Percentiles rank a stretch among this genome's conserved stretches.
These are phyloP conservation scores for Nibea albiflora DNA, from an alignment of 2,113 vertebrate genomes.

Conservation along the genomic window DNA sequence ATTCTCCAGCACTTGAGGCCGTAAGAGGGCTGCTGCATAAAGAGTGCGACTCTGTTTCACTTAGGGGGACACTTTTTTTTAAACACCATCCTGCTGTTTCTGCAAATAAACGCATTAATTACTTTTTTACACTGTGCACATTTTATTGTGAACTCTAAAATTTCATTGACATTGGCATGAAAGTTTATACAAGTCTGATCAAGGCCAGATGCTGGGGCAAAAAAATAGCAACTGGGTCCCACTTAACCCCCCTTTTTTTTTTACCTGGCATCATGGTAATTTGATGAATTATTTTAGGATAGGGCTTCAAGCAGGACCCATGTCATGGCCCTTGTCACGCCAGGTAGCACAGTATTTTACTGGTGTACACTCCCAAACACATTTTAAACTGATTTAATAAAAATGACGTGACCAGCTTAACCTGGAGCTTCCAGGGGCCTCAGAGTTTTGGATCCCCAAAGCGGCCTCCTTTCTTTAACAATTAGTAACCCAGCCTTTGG, in stretches of 20 bases:
- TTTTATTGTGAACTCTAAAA: neutral
- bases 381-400: neutral
- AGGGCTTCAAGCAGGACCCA: neutral
- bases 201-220: neutral
- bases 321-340: neutral
- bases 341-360: no score
- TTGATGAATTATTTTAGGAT: neutral
- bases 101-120: neutral
- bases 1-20: conserved; percentile 5
- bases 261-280: neutral
- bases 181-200: neutral
- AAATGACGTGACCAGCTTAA: neutral
- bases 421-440: neutral
- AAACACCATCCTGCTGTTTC: neutral
- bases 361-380: no score
- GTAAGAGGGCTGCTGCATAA: neutral
- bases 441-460: neutral
- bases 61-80: neutral
- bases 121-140: neutral
- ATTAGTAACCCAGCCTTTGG: neutral
- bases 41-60: conserved; percentile 7
- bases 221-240: neutral
- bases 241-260: neutral
- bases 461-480: neutral
- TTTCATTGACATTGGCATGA: neutral